Percentiles rank a stretch among this genome's conserved stretches.
phyloP scores from a whole-genome alignment of 2,113 vertebrate species.

The Nyctibius bracteatus region DNA sequence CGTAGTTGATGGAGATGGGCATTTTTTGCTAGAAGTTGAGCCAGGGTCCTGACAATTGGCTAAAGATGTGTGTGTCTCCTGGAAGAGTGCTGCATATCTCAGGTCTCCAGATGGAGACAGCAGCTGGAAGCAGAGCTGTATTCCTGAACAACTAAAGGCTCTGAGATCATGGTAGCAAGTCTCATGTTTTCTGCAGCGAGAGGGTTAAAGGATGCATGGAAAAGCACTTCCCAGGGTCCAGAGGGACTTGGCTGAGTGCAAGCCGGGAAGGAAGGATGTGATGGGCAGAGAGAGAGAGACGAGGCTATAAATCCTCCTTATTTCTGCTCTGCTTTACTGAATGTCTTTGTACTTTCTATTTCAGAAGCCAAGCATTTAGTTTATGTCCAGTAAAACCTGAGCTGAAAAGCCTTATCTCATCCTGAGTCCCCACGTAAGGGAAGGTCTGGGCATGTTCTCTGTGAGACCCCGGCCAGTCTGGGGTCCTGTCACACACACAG shows the following conservation, averaged over 20 bases:
- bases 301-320: not conserved
- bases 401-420: not conserved
- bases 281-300: not conserved
- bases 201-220: not conserved
- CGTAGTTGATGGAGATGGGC: not conserved
- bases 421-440: not conserved
- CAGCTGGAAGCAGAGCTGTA: not conserved
- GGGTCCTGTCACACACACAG: not conserved
- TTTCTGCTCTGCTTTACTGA: not conserved
- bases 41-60: not conserved
- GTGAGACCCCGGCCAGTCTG: accelerated
- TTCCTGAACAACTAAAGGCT: not conserved
- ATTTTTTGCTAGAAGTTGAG: not conserved
- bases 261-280: not conserved
- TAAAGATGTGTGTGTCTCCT: not conserved
- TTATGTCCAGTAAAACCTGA: not conserved
- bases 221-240: not conserved
- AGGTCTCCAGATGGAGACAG: not conserved
- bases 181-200: not conserved
- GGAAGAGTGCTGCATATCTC: not conserved
- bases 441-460: not conserved
- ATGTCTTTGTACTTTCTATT: not conserved
- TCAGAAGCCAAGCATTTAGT: not conserved
- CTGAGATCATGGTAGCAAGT: not conserved
- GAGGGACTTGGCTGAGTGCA: not conserved